A percentile compares a stretch with the other conserved stretches of the same genome.
phyloP scores from a whole-genome alignment of 2,113 vertebrate species.

The Paradoxurus hermaphroditus region DNA sequence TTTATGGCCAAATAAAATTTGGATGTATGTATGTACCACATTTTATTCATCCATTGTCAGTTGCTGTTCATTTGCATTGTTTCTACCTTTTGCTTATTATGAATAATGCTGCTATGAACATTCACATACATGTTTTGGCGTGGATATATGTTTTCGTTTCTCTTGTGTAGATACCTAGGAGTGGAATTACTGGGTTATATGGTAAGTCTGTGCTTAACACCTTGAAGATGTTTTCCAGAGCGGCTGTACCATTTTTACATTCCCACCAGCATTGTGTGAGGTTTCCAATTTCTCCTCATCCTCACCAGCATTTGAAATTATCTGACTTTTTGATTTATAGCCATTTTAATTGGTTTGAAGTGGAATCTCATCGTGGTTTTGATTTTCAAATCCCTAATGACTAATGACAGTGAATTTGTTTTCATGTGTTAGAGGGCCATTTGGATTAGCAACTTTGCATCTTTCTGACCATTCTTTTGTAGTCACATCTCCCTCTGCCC shows the following conservation, averaged over 20 bases:
- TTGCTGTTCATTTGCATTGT: not conserved
- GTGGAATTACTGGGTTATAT: not conserved
- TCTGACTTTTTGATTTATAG: not conserved
- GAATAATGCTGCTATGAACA: not conserved
- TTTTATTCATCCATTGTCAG: not conserved
- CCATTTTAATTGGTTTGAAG: not conserved
- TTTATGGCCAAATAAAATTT: constrained; percentile 1
- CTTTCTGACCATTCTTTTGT: constrained; percentile 24
- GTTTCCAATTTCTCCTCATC: not conserved
- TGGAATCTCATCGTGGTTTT: not conserved
- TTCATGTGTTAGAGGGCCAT: not conserved
- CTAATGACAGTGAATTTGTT: not conserved
- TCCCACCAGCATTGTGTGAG: not conserved
- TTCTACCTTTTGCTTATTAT: not conserved
- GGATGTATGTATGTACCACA: not conserved
- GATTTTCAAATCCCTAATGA: not conserved
- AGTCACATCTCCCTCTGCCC: not conserved
- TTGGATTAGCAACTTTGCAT: not conserved
- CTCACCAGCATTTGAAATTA: not conserved
- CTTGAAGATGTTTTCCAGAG: not conserved
- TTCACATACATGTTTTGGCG: not conserved
- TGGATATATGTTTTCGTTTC: not conserved
- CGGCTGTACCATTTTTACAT: not conserved
- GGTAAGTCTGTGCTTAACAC: not conserved
- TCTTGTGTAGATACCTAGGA: constrained; percentile 5